Evolutionary conservation across 2,888 invertebrate genomes (phyloP).

Genomic region (Ophion ellenae): DNA sequence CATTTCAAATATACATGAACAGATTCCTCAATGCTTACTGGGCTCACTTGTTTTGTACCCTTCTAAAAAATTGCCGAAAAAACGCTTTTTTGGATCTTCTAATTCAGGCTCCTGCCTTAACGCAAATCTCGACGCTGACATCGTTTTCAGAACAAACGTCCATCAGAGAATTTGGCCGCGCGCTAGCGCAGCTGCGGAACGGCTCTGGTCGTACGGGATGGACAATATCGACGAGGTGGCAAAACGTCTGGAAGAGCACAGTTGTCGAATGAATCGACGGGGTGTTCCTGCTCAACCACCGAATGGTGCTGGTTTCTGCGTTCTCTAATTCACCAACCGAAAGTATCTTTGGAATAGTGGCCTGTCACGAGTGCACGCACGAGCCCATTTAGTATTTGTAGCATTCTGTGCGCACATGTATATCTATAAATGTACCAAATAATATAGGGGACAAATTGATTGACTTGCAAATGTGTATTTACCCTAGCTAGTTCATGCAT

Average conservation of each 20-base stretch:
- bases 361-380: neutral
- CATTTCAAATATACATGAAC: too few species aligned
- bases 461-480: neutral
- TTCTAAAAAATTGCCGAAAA: too few species aligned
- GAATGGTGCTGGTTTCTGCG: conserved; percentile 87
- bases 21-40: too few species aligned
- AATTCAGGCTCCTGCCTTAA: neutral
- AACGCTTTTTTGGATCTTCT: too few species aligned
- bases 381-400: neutral
- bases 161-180: conserved; percentile 91
- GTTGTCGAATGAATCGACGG: conserved; percentile 87
- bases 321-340: conserved; percentile 61
- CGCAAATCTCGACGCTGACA: neutral
- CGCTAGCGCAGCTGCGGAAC: conserved; percentile 93
- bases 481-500: neutral
- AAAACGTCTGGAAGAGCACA: conserved; percentile 88
- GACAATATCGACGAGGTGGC: conserved; percentile 83
- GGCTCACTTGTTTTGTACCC: too few species aligned
- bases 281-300: conserved; percentile 88
- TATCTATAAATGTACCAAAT: neutral
- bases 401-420: neutral
- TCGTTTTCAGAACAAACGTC: conserved; percentile 74
- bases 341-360: neutral
- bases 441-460: neutral
- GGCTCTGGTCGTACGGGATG: conserved; percentile 87